phyloP scores from a whole-genome alignment of 2,113 vertebrate species.

The Corynorhinus townsendii region DNA sequence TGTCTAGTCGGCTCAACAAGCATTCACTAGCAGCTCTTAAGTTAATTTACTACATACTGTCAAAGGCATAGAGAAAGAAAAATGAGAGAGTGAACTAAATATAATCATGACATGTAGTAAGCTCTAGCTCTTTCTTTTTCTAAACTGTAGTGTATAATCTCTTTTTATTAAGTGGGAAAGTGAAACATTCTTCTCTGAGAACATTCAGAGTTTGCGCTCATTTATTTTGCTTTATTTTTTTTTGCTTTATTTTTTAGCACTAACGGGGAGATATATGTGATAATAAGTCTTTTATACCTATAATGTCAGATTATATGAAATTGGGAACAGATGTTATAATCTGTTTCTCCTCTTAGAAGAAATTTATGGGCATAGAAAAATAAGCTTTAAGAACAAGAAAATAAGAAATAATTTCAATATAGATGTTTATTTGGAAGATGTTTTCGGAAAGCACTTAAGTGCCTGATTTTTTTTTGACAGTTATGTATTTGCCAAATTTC shows the following conservation, averaged over 20 bases:
- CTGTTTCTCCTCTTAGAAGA: background rate
- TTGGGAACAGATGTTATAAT: constrained; percentile 6
- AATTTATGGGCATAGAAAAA: background rate
- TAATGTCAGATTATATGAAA: constrained; percentile 34
- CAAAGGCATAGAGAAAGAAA: background rate
- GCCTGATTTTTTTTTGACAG: constrained; percentile 23
- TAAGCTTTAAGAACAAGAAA: background rate
- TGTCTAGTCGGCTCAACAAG: background rate
- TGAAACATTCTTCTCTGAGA: constrained; percentile 17
- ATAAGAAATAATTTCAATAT: constrained; percentile 15
- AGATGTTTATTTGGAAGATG: constrained; percentile 20
- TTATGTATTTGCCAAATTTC: constrained; percentile 20
- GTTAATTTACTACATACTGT: background rate
- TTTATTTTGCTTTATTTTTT: background rate
- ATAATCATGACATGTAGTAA: background rate
- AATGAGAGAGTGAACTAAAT: background rate
- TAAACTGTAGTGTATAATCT: background rate
- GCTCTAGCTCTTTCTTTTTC: background rate
- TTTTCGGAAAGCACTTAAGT: background rate
- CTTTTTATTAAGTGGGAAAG: background rate
- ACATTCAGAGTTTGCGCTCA: background rate
- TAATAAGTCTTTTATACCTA: constrained; percentile 24
- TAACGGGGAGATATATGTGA: background rate
- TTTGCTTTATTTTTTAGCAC: background rate
- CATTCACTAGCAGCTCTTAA: background rate